Percentiles rank a stretch among this genome's conserved stretches.
Evolutionary conservation across 2,888 invertebrate genomes (phyloP).

Genomic region (Drosophila barbarae): DNA sequence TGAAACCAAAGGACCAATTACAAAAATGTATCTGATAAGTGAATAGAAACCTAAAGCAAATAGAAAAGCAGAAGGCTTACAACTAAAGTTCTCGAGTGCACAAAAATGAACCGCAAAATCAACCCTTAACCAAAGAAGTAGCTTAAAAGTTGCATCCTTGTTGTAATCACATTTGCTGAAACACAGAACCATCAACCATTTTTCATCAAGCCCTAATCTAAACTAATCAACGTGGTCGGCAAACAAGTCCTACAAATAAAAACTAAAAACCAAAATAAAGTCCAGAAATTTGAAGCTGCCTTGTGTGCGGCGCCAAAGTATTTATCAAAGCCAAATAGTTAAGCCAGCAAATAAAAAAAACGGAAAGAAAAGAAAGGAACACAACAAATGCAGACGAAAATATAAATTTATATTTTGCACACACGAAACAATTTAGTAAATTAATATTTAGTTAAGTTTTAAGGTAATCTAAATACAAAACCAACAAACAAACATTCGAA

Average conservation of each 20-base stretch:
- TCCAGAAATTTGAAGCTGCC: conserved; percentile 59
- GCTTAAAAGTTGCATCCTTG: conserved; percentile 63
- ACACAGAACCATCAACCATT: conserved; percentile 25
- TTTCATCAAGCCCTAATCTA: conserved; percentile 32
- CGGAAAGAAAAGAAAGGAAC: conserved; percentile 4
- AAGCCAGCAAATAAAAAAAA: conserved; percentile 54
- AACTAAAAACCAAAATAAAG: conserved; percentile 24
- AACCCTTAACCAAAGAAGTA: conserved; percentile 64
- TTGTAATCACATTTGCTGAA: conserved; percentile 68
- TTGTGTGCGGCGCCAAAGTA: conserved; percentile 65
- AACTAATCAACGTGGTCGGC: conserved; percentile 59
- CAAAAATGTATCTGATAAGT: conserved; percentile 56
- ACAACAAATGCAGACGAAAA: conserved; percentile 24
- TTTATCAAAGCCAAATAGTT: conserved; percentile 77
- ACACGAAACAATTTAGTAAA: conserved; percentile 44
- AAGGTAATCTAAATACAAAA: conserved; percentile 37
- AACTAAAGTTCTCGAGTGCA: conserved; percentile 50
- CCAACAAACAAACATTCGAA: conserved; percentile 60
- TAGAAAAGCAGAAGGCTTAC: conserved; percentile 29
- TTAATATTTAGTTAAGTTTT: conserved; percentile 46
- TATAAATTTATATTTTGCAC: conserved; percentile 30
- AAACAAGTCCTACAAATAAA: conserved; percentile 61
- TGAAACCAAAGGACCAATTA: conserved; percentile 78
- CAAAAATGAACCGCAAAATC: conserved; percentile 46
- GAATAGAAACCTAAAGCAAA: conserved; percentile 34